These are phyloP conservation scores for fruit fly (Drosophila melanogaster) DNA, from an alignment of 1,140 invertebrate species.

Conservation along the genomic window Release_6_plus_ISO1_MT NT_033777.3:17868001-17868500, in stretches of 20 bases:
- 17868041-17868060: slow-evolving; percentile 58
- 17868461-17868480: slow-evolving; percentile 38
- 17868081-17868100: slow-evolving; percentile 48
- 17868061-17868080: slow-evolving; percentile 37
- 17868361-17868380: not conserved
- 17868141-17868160: slow-evolving; percentile 46
- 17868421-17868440: slow-evolving; percentile 52
- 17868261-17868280: too few relatives aligned
- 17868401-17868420: slow-evolving; percentile 12
- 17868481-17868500: slow-evolving; percentile 85
- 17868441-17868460: slow-evolving; percentile 1
- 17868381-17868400: not conserved
- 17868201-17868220: not conserved
- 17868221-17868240: slow-evolving; percentile 1
- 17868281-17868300: too few relatives aligned
- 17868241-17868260: too few relatives aligned
- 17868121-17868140: slow-evolving; percentile 33
- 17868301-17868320: too few relatives aligned
- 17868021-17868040: slow-evolving; percentile 65
- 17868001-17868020: slow-evolving; percentile 60
- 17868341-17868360: not conserved
- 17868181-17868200: slow-evolving; percentile 31
- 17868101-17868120: slow-evolving; percentile 38
- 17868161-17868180: slow-evolving; percentile 62
- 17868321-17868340: too few relatives aligned